Percentiles rank a stretch among this genome's conserved stretches.
Conservation (phyloP, 2,113 vertebrate genomes). For the Poecile atricapillus region DNA sequence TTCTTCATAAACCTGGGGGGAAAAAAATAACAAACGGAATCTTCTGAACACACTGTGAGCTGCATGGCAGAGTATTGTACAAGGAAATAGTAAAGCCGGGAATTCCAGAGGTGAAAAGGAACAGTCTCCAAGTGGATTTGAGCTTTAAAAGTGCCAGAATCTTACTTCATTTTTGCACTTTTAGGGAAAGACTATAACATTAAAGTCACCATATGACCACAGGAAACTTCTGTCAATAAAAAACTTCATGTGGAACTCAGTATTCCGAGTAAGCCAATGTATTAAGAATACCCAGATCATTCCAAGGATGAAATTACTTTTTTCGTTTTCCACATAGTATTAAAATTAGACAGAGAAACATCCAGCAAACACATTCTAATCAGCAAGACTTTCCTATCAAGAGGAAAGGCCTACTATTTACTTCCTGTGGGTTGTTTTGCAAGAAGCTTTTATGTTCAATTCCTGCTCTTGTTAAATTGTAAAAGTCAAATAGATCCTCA, state of each 20-base stretch:
- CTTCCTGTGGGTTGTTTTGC: not conserved
- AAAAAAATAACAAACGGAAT: not conserved
- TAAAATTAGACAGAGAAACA: not conserved
- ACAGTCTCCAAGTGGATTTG: not conserved
- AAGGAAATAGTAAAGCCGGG: not conserved
- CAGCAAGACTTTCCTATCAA: not conserved
- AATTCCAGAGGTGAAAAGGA: not conserved
- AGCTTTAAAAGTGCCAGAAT: not conserved
- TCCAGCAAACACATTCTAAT: not conserved
- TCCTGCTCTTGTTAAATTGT: not conserved
- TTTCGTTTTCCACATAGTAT: not conserved
- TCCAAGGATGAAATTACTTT: not conserved
- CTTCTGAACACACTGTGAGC: not conserved
- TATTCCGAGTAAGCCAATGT: fast-evolving
- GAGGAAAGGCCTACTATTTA: not conserved
- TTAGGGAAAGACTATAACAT: not conserved
- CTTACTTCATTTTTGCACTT: not conserved
- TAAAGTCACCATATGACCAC: not conserved
- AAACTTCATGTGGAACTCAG: not conserved
- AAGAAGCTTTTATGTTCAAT: not conserved
- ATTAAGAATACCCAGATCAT: not conserved
- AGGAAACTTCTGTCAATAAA: not conserved
- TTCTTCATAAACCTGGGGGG: not conserved
- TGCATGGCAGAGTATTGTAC: not conserved
- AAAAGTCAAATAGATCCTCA: not conserved